Evolutionary conservation across 2,888 invertebrate genomes (phyloP), one percentile per base, ranked within the genome.

Genomic region (Azorinus chamasolen): DNA sequence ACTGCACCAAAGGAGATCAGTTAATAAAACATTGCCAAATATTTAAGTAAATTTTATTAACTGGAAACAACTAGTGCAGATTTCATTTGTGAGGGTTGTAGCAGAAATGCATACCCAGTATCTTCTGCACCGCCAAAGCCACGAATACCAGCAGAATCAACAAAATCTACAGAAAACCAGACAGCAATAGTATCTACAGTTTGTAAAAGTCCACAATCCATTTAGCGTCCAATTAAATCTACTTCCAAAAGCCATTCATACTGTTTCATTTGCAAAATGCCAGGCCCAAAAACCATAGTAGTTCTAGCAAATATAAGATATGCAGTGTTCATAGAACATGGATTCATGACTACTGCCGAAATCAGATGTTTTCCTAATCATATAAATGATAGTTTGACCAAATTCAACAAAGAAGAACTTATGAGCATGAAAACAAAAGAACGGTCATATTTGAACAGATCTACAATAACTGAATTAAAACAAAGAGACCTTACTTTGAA

Each of bases 251-350:
- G 58, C 51, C 68, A 68, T 32, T 25, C 50, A 8, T 43, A 43
- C 20, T 68, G 58, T 43, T 50, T 51, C 27, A 41, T 68, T 51
- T 59, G 68, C 41, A 68, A 66, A 39, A 57, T 10, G 50, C 66
- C 66, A 48, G 66, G 57, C 18, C 66, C 66, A 16, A 48, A 50
- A 50, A 27, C 58, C 16, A 39, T 66, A 50, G 58, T 57, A 16
- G 58, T 57, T 5, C n/a, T 58, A 22, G 6, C 27, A 25, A 24
- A 57, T 32, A 18, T 39, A 22, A 27, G 57, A 16, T 22, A 25
- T 14, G 16, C 18, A 12, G 50, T 39, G 12, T 68, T 57, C 51
- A 14, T 58, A 45, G 51, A 59, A 59, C 27, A 51, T 27, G 39
- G 53, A 22, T 27, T 68, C 16, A 14, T 68, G 24, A 68, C 59